Conservation (phyloP, 2,113 vertebrate genomes). For the Tetraodon nigroviridis region DNA sequence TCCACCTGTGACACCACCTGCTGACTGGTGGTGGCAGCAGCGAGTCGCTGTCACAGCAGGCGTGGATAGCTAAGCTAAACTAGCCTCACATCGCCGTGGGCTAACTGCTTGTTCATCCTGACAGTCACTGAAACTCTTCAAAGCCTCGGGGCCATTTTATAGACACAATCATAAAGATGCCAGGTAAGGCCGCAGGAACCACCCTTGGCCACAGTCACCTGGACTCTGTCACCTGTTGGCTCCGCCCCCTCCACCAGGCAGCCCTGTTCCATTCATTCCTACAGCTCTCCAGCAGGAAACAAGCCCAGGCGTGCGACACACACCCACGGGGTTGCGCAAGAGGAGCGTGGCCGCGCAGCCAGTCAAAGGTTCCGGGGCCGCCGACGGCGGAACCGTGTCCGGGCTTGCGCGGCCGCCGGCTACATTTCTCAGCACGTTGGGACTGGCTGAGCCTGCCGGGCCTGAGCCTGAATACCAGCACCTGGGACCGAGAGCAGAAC, state of each 20-base stretch:
- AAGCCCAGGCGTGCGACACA: not conserved
- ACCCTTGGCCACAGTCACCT: no score
- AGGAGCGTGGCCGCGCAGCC: no score
- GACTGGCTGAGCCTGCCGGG: constrained; percentile 61
- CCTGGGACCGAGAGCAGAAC: not conserved
- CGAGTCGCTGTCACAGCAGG: no score
- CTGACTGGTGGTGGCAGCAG: no score
- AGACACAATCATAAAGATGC: no score
- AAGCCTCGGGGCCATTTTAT: no score
- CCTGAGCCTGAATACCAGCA: constrained; percentile 57
- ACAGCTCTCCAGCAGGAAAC: not conserved
- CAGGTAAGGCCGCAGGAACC: no score
- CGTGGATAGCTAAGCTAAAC: no score
- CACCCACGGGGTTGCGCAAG: not conserved
- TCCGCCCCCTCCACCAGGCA: constrained; percentile 17
- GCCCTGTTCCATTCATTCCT: constrained; percentile 4
- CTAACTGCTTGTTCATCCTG: no score
- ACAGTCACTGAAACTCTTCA: not conserved
- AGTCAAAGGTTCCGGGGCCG: no score
- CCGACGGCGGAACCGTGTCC: constrained; percentile 26
- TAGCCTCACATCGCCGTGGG: no score
- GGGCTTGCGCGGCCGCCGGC: constrained; percentile 68
- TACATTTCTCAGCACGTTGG: constrained; percentile 63
- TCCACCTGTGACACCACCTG: no score
- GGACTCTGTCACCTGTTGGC: constrained; percentile 5